A percentile compares a stretch with the other conserved stretches of the same genome.
These are phyloP conservation scores for Argentina silus DNA, from an alignment of 2,797 vertebrate species.

Conservation along the genomic window DNA sequence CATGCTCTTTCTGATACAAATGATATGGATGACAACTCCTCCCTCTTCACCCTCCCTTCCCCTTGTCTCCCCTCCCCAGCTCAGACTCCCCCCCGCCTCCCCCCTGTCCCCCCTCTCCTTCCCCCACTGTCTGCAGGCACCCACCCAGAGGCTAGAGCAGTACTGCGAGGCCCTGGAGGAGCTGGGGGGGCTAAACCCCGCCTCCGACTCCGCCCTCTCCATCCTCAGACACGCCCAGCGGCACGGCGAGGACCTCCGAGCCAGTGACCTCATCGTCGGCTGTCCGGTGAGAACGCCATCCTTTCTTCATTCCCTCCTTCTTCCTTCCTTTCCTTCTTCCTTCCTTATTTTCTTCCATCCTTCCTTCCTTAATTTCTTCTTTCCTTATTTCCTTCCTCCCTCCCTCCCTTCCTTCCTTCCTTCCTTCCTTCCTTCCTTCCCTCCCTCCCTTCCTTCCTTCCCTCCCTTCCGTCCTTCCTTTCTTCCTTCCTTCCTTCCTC, in stretches of 20 bases:
- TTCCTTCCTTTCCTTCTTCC: neutral
- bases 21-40: neutral
- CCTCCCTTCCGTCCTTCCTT: too few species aligned
- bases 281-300: constrained; percentile 84
- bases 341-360: too few species aligned
- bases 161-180: constrained; percentile 87
- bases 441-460: neutral
- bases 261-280: constrained; percentile 88
- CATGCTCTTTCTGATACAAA: neutral
- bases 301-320: constrained; percentile 38
- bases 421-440: neutral
- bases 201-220: constrained; percentile 83
- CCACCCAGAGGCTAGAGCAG: constrained; percentile 82
- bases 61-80: constrained; percentile 52
- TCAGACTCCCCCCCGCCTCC: constrained; percentile 71
- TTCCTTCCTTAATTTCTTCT: neutral
- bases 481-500: too few species aligned
- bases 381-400: too few species aligned
- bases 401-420: neutral
- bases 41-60: neutral
- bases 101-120: constrained; percentile 74
- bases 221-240: constrained; percentile 83
- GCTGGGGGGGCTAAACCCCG: constrained; percentile 82
- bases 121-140: constrained; percentile 81
- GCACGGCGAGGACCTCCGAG: constrained; percentile 87